A percentile compares a stretch with the other conserved stretches of the same genome.
phyloP scores from a whole-genome alignment of 2,888 invertebrate genomes.

The Epicampocera succincta region DNA sequence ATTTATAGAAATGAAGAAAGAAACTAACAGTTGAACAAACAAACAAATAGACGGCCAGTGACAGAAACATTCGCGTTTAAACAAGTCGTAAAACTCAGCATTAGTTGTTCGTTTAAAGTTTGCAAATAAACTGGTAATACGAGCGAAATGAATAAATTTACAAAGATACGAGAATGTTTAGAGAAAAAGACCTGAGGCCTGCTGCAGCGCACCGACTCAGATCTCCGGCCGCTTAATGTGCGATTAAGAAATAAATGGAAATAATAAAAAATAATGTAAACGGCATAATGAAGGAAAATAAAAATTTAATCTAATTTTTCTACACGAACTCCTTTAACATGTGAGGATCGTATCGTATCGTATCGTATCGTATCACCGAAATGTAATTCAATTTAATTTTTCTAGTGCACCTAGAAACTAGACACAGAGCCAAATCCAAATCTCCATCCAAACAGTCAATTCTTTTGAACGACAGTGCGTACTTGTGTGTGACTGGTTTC shows the following conservation, averaged over 20 bases:
- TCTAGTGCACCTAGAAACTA: constrained; percentile 18
- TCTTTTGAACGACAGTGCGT: not conserved
- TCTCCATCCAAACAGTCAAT: constrained; percentile 22
- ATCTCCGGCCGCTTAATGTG: constrained; percentile 35
- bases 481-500: not conserved
- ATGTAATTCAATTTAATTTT: constrained; percentile 17
- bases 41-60: constrained; percentile 8
- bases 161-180: not conserved
- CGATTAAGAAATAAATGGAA: constrained; percentile 34
- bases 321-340: constrained; percentile 1
- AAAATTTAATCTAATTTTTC: constrained; percentile 45
- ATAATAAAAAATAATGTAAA: constrained; percentile 14
- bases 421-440: constrained; percentile 30
- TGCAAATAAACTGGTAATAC: constrained; percentile 36
- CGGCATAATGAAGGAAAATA: constrained; percentile 33
- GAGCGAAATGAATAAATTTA: constrained; percentile 7
- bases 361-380: constrained; percentile 19
- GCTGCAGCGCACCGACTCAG: constrained; percentile 23
- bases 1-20: constrained; percentile 52
- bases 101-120: constrained; percentile 31
- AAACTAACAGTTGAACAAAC: constrained; percentile 18
- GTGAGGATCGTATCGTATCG: constrained; percentile 28
- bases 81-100: constrained; percentile 47
- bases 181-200: not conserved
- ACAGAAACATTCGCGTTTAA: constrained; percentile 44